Percentiles rank a stretch among this genome's conserved stretches.
Evolutionary conservation across 2,888 invertebrate species (phyloP).

Genomic region (Drosophila colorata): DNA sequence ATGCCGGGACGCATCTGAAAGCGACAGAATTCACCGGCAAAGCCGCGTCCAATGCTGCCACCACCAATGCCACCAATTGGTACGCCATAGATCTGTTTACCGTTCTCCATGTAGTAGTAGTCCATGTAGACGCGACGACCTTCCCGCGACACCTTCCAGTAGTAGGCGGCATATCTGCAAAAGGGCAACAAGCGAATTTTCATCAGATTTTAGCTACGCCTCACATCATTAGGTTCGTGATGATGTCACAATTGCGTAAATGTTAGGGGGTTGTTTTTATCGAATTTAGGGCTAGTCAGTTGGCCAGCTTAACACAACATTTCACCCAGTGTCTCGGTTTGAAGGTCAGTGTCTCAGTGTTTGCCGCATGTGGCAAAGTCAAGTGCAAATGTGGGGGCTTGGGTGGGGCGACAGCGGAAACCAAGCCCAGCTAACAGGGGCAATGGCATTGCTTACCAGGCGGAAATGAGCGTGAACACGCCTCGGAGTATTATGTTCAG

Average conservation of each 20-base stretch:
- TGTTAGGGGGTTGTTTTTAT: conserved; percentile 32
- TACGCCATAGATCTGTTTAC: conserved; percentile 95
- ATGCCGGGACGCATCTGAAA: conserved; percentile 95
- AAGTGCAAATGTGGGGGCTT: conserved; percentile 27
- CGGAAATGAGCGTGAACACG: conserved; percentile 4
- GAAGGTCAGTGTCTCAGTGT: conserved; percentile 58
- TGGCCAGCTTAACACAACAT: conserved; percentile 20
- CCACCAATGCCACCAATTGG: conserved; percentile 93
- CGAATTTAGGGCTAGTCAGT: conserved; percentile 38
- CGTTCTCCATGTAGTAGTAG: conserved; percentile 89
- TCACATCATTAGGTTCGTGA: conserved; percentile 37
- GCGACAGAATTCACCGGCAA: conserved; percentile 96
- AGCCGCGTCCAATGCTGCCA: conserved; percentile 93
- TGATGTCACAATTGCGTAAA: conserved; percentile 59
- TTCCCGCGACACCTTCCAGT: conserved; percentile 88
- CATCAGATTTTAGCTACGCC: conserved; percentile 31
- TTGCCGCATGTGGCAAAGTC: conserved; percentile 39
- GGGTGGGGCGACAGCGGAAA: conserved; percentile 6
- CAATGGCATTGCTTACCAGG: conserved; percentile 22
- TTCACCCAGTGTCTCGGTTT: conserved; percentile 25
- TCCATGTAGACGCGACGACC: conserved; percentile 92
- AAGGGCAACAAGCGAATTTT: conserved; percentile 1
- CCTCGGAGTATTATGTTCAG: conserved; percentile 1
- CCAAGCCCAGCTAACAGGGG: conserved; percentile 14
- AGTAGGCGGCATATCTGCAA: conserved; percentile 90